Base-by-base conservation (phyloP, 64 coral and sea anemone genomes). In the Orbicella faveolata region DNA sequence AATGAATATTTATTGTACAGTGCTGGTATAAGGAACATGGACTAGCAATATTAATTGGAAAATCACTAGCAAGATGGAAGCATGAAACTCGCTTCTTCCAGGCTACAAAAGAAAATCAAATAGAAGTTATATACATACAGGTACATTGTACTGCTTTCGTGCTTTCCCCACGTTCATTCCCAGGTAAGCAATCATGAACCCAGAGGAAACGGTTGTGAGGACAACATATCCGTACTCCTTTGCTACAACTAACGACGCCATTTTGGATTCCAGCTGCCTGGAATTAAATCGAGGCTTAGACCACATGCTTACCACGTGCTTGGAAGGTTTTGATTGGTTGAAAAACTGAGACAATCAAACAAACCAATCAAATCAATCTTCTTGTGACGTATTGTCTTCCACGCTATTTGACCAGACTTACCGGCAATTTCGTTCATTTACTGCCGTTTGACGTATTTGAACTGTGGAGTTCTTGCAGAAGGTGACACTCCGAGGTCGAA, bases 211-310 rank as follows among this genome's bases (percentile, higher is more conserved):
- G 6, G 90, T 91, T 54, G 96, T 98, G 21, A 98, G 64, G 61
- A 98, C 83, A 36, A 98, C 96, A 93, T 95, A 98, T 1, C 96
- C 96, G 76, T 93, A 98, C 53, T 98, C 96, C 16, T 78, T 92
- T 2, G 88, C 69, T 15, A 98, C 1, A 53, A 51, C 41, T 0
- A 98, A 1, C 1, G 96, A 77, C 52, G 90, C 90, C 96, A 98
- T 98, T 53, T 93, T 98, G 81, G 2, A 63, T 18, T 7, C 51
- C 19, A 39, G 36, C 76, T 78, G 20, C 0, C 2, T 72, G 61
- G 16, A 19, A 35, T 52, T 1, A 37, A n/a, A 14, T 44, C 9
- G 41, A n/a, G 39, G 37, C 16, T 17, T 14, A 5, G 20, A 62
- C 20, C 74, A 72, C 61, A 67, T 87, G 75, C 18, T 26, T n/a